phyloP scores from a whole-genome alignment of 2,113 vertebrate species.

The Brachirus orientalis region DNA sequence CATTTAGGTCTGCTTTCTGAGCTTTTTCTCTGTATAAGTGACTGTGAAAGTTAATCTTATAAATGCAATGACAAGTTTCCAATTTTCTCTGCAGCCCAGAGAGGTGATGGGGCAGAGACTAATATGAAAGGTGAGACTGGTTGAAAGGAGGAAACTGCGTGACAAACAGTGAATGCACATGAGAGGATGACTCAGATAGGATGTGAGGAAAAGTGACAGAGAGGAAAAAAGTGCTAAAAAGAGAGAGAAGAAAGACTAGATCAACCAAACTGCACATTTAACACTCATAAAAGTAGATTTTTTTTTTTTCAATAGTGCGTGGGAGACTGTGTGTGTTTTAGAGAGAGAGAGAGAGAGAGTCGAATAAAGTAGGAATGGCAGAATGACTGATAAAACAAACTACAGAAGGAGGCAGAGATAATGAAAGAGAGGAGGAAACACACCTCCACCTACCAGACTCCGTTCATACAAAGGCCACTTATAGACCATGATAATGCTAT shows the following conservation, averaged over 20 bases:
- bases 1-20: neutral
- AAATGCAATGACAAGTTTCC: constrained; percentile 31
- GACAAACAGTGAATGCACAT: constrained; percentile 41
- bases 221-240: no score
- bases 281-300: no score
- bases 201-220: neutral
- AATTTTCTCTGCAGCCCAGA: constrained; percentile 37
- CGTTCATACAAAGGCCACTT: neutral
- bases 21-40: neutral
- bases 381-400: neutral
- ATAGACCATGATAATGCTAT: no score
- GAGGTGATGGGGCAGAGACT: constrained; percentile 51
- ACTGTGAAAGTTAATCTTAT: constrained; percentile 34
- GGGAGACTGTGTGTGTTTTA: neutral
- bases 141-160: constrained; percentile 8
- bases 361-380: constrained; percentile 9
- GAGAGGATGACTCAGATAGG: constrained; percentile 36
- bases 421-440: neutral
- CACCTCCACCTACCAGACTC: neutral
- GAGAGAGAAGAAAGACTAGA: neutral
- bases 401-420: neutral
- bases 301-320: neutral
- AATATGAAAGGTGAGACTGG: constrained; percentile 38
- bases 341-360: no score
- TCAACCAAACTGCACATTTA: neutral